Percentiles rank a stretch among this genome's conserved stretches.
phyloP scores from a whole-genome alignment of 2,888 invertebrate species.

The Rhorus exstirpatorius region DNA sequence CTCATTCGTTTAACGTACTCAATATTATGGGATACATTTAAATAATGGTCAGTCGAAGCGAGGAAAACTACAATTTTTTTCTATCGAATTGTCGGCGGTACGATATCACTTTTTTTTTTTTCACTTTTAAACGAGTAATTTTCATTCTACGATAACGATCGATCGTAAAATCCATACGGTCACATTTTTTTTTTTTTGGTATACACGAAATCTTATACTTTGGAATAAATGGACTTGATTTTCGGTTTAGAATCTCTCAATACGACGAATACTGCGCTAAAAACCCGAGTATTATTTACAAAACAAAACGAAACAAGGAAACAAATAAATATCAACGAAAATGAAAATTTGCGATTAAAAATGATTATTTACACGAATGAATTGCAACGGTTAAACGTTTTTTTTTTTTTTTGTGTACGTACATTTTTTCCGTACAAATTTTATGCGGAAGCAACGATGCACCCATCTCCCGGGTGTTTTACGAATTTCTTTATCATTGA shows the following conservation, averaged over 20 bases:
- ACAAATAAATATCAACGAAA: slow-evolving; percentile 39
- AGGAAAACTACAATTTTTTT: slow-evolving; percentile 47
- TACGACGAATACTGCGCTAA: slow-evolving; percentile 55
- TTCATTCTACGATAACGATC: slow-evolving; percentile 49
- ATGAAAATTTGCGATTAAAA: slow-evolving; percentile 55
- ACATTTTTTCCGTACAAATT: slow-evolving; percentile 1
- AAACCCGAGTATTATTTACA: slow-evolving; percentile 58
- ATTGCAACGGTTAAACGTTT: slow-evolving; percentile 38
- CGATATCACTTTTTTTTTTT: slow-evolving; percentile 30
- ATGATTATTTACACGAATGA: slow-evolving; percentile 62
- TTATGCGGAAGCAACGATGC: slow-evolving; percentile 42
- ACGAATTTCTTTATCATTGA: not conserved
- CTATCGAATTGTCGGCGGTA: slow-evolving; percentile 40
- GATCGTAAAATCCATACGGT: slow-evolving; percentile 34
- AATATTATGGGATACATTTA: slow-evolving; percentile 39
- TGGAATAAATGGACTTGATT: slow-evolving; percentile 23
- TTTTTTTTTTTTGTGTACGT: not conserved
- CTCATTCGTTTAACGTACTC: slow-evolving; percentile 41
- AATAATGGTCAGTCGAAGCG: slow-evolving; percentile 44
- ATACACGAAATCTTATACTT: slow-evolving; percentile 32
- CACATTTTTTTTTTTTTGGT: slow-evolving; percentile 28
- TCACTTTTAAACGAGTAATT: slow-evolving; percentile 27
- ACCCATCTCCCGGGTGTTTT: slow-evolving; percentile 19
- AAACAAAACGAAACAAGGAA: slow-evolving; percentile 34
- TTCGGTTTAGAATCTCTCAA: slow-evolving; percentile 37